A percentile compares a stretch with the other conserved stretches of the same genome.
Evolutionary conservation across 2,888 invertebrate genomes (phyloP).

Genomic region (Caradrina kadenii): DNA sequence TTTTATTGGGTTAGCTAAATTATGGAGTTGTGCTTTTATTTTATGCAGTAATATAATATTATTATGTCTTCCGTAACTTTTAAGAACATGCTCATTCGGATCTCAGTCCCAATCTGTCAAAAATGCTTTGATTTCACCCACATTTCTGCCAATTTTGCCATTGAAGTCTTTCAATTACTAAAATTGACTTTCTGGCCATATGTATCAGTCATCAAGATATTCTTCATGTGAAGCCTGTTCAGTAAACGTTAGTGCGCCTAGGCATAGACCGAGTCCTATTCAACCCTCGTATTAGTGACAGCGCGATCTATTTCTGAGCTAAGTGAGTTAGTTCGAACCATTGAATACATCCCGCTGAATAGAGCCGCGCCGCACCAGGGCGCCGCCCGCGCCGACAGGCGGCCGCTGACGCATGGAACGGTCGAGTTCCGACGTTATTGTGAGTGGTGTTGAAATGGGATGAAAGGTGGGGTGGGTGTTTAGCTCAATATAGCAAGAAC

Average conservation of each 20-base stretch:
- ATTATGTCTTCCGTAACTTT: too few species aligned
- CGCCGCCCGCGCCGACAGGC: background rate
- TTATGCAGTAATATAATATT: too few species aligned
- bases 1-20: background rate
- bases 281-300: slow-evolving; percentile 32
- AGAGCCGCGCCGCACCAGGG: background rate
- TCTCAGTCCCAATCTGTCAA: too few species aligned
- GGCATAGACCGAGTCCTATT: slow-evolving; percentile 6
- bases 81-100: too few species aligned
- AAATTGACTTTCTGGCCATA: too few species aligned
- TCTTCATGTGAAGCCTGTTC: background rate
- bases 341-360: slow-evolving; percentile 39
- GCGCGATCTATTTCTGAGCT: slow-evolving; percentile 45
- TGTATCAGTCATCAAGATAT: background rate
- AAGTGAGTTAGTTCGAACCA: slow-evolving; percentile 53
- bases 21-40: too few species aligned
- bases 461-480: slow-evolving; percentile 15
- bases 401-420: slow-evolving; percentile 13
- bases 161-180: too few species aligned
- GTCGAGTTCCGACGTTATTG: slow-evolving; percentile 30
- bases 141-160: too few species aligned
- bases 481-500: slow-evolving; percentile 6
- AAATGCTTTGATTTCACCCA: too few species aligned
- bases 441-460: slow-evolving; percentile 7
- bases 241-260: slow-evolving; percentile 1